Evolutionary conservation across 2,113 vertebrate species (phyloP), one percentile per base, ranked within the genome.

Genomic region (Machaerirhynchus nigripectus): DNA sequence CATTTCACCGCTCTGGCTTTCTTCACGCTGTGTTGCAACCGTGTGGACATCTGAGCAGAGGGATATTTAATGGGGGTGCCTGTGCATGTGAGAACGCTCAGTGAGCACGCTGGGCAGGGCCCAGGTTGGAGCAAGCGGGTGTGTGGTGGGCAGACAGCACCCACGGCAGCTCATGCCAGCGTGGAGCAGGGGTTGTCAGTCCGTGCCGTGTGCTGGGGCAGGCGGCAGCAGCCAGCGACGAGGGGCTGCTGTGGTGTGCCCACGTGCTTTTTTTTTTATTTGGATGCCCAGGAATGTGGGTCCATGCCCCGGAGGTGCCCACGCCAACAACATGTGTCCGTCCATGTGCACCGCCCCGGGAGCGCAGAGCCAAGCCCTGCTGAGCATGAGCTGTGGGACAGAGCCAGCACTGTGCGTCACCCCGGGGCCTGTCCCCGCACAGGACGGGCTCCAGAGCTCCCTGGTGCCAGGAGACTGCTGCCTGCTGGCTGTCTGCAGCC

Each of bases 1-100:
- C 96, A 92, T 97, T 97, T 97, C 91, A 86, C 85, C 96, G 77
- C 33, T 93, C 88, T 93, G 50, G 61, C 69, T 96, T 87, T 79
- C 94, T 46, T 96, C 84, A 59, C 1, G 21, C 93, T 93, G 52
- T n/a, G 81, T 89, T 63, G 88, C 92, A 95, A 71, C 86, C 33
- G 11, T 26, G 84, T 4, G 88, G 90, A 68, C 74, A 75, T 87
- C 52, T 87, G 88, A 93, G 47, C 35, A 82, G 44, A 86, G 40
- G 75, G 30, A 33, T 50, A 91, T 55, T 85, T 56, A 24, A 77
- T 3, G 24, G 47, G 67, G 69, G 61, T 86, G 90, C 76, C 80
- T 57, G 68, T 11, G n/a, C 1, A 82, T 39, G 27, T 60, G 52
- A 70, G 49, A 70, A 39, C 4, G 53, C 84, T 46, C 57, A 55